Evolutionary conservation across 2,888 invertebrate species (phyloP), one percentile per base, ranked within the genome.

Genomic region (Buathra laborator): DNA sequence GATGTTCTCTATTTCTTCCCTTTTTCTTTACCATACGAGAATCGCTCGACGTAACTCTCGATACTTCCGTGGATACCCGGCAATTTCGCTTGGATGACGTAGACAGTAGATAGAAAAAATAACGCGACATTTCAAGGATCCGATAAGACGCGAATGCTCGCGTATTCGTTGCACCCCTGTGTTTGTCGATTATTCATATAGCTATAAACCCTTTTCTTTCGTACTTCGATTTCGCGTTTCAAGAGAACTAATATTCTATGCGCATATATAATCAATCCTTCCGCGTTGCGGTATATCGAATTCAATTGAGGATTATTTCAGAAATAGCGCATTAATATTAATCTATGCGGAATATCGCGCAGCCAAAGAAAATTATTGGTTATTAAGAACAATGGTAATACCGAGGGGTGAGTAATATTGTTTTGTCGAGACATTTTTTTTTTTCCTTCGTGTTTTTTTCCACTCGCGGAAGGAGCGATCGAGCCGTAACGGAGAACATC

Each of bases 111-210:
- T 48, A 48, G 14, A 19, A 43, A 76, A n/a, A 83, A 67, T 53
- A 46, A 51, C 12, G 64, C 48, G 78, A 78, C 46, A 79, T 79
- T 67, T 83, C 53, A 16, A 56, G 43, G 19, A 19, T 3, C 68
- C 46, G 16, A n/a, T 43, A 24, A 56, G 46, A 29, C 16, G 5
- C 29, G 10, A 71, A 71, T 76, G 62, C 70, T 56, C 72, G 46
- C 48, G 51, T 24, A 76, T 24, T 76, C 48, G 48, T 66, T 10
- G 24, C 70, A 75, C 51, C 71, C 72, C 62, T 77, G 44, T 46
- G 3, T 19, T 64, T n/a, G 48, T 85, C 46, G 76, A 72, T 85
- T 83, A 85, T 85, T 85, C 80, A 85, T 72, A 70, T 68, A 70
- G 71, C 66, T 14, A 53, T 37, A 37, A 9, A 46, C 59, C 46